These are phyloP conservation scores for Ctena decussata DNA, from an alignment of 2,888 invertebrate species.

Conservation along the genomic window DNA sequence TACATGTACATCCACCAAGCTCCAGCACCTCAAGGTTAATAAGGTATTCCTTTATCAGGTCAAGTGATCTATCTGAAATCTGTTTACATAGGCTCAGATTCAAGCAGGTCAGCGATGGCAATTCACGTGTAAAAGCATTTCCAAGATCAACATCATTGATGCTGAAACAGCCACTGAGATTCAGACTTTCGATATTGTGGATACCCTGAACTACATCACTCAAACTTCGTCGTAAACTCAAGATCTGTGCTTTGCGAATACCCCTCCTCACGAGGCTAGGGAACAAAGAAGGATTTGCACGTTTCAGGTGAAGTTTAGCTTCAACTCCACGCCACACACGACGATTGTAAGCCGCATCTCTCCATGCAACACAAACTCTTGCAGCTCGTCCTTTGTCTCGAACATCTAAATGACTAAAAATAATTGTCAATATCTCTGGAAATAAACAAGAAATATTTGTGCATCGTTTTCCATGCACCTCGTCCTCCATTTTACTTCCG, in stretches of 20 bases:
- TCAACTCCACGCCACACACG: conserved; percentile 98
- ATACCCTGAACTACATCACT: conserved; percentile 95
- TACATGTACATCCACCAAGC: conserved; percentile 96
- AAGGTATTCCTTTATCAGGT: conserved; percentile 94
- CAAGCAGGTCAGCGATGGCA: conserved; percentile 92
- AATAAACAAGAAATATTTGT: conserved; percentile 94
- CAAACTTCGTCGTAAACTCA: conserved; percentile 94
- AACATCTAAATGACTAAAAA: conserved; percentile 96
- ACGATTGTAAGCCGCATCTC: conserved; percentile 96
- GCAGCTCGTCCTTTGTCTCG: conserved; percentile 96
- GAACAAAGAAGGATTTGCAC: conserved; percentile 94
- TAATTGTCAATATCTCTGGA: conserved; percentile 96
- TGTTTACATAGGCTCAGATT: conserved; percentile 98
- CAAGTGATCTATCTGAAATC: conserved; percentile 96
- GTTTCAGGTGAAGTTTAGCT: conserved; percentile 94
- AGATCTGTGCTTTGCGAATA: conserved; percentile 95
- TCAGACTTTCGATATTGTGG: conserved; percentile 95
- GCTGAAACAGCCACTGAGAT: conserved; percentile 97
- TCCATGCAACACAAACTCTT: conserved; percentile 94
- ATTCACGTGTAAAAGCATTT: conserved; percentile 92
- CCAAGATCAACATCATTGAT: conserved; percentile 95
- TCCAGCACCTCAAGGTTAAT: conserved; percentile 95
- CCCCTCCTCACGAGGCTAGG: conserved; percentile 95
- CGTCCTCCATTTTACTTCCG: conserved; percentile 65
- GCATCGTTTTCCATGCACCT: conserved; percentile 52